Conservation (phyloP, 2,888 invertebrate genomes). For the Lydus trimaculatus region DNA sequence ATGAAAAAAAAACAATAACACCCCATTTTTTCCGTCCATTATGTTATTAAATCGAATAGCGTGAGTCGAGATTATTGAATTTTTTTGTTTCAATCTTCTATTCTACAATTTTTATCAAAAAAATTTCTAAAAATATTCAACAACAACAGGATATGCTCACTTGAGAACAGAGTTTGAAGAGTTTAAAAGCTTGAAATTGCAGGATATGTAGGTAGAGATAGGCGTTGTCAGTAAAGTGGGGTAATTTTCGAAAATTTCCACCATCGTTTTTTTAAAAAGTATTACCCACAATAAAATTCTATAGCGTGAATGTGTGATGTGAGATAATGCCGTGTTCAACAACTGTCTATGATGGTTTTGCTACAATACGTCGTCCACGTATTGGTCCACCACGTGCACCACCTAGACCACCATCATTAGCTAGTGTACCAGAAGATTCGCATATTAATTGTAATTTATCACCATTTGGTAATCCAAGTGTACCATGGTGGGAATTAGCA, state of each 20-base stretch:
- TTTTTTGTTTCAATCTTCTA: too few relatives aligned
- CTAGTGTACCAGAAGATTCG: conserved; percentile 65
- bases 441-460: conserved; percentile 59
- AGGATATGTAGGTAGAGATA: neutral
- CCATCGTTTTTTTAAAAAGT: conserved; percentile 10
- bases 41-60: conserved; percentile 21
- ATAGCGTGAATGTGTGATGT: conserved; percentile 13
- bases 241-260: conserved; percentile 15
- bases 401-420: conserved; percentile 58
- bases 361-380: conserved; percentile 77
- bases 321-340: conserved; percentile 60
- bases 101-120: neutral
- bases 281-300: neutral
- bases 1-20: neutral
- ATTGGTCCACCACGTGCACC: conserved; percentile 54
- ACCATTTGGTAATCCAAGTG: conserved; percentile 66
- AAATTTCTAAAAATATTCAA: neutral
- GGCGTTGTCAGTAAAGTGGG: neutral
- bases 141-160: conserved; percentile 3
- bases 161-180: neutral
- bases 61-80: conserved; percentile 11
- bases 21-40: conserved; percentile 21
- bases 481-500: conserved; percentile 91
- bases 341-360: conserved; percentile 85
- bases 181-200: neutral